phyloP scores from a whole-genome alignment of 2,888 invertebrate genomes.

The Ethmia dodecea region DNA sequence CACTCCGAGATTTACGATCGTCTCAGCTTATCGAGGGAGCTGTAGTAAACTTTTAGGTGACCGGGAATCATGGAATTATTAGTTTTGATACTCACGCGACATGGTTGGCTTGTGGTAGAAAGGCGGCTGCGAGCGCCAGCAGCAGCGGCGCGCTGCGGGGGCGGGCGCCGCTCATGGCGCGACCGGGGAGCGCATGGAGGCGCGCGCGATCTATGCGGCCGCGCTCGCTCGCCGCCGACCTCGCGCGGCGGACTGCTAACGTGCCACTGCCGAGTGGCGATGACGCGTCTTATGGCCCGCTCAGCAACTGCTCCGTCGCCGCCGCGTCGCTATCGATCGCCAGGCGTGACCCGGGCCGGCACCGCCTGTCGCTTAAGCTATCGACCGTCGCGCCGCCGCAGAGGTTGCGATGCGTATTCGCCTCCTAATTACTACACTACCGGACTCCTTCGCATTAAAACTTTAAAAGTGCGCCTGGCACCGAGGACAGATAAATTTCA shows the following conservation, averaged over 20 bases:
- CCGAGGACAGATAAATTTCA: slow-evolving; percentile 23
- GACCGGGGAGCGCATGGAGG: slow-evolving; percentile 63
- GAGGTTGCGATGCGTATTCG: slow-evolving; percentile 49
- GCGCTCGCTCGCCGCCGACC: slow-evolving; percentile 41
- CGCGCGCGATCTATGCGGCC: slow-evolving; percentile 30
- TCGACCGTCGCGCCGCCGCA: slow-evolving; percentile 65
- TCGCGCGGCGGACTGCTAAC: slow-evolving; percentile 50
- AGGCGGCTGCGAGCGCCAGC: slow-evolving; percentile 78
- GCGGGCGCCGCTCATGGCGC: slow-evolving; percentile 75
- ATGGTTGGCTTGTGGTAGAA: slow-evolving; percentile 77
- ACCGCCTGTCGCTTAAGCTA: slow-evolving; percentile 61
- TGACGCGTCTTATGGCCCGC: slow-evolving; percentile 36
- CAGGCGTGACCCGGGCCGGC: slow-evolving; percentile 64
- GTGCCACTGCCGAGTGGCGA: slow-evolving; percentile 42
- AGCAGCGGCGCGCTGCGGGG: slow-evolving; percentile 78
- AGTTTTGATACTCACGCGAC: slow-evolving; percentile 77
- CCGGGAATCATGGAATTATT: slow-evolving; percentile 5
- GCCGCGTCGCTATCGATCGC: slow-evolving; percentile 51
- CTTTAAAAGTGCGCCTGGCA: slow-evolving; percentile 47
- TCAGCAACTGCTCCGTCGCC: slow-evolving; percentile 44
- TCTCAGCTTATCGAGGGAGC: slow-evolving; percentile 24
- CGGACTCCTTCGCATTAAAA: slow-evolving; percentile 48
- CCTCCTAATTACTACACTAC: slow-evolving; percentile 53
- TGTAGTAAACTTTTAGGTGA: slow-evolving; percentile 25
- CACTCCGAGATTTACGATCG: slow-evolving; percentile 34